Evolutionary conservation across 2,888 invertebrate genomes (phyloP), one percentile per base, ranked within the genome.

Genomic region (Acronicta alni): DNA sequence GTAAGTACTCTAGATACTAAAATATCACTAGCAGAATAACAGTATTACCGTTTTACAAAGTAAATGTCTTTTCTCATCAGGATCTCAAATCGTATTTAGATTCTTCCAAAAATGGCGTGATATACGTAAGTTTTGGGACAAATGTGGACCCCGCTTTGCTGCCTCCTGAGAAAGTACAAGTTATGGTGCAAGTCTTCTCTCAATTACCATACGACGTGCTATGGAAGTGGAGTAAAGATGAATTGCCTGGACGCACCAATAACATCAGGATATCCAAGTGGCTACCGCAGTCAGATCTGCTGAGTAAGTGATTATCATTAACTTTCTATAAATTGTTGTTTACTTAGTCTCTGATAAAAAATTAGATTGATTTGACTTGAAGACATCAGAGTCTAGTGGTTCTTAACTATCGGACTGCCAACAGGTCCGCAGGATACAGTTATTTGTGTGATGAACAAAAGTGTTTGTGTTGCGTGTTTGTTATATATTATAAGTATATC

Each of bases 71-170:
- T n/a, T n/a, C n/a, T n/a, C n/a, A 3, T 16, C 61, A 91, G 90
- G 87, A 89, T 20, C 67, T 93, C 1, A 81, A 90, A 72, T 58
- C 72, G 0, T 89, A 85, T 59, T 65, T 93, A 9, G 89, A 92
- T 57, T 81, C 81, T 2, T 89, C 92, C 1, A 79, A 82, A 37
- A 72, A 87, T 30, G 94, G 93, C 0, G 90, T 92, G 0, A 87
- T 94, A 20, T 91, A 89, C 67, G 82, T 94, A 39, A 93, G 93
- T 71, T 85, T 93, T 57, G 94, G 93, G 0, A 88, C 92, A 2
- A 90, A 89, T 20, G 83, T 89, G 0, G 79, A 81, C 30, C 82
- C 88, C 2, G 80, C 85, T 0, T 32, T 76, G 0, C 64, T 93
- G 23, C 82, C 89, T 3, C 64, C 77, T 15, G 79, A 88, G 32